A percentile compares a stretch with the other conserved stretches of the same genome.
These are phyloP conservation scores for Phocoena sinus DNA, from an alignment of 2,113 vertebrate genomes.

Conservation along the genomic window DNA sequence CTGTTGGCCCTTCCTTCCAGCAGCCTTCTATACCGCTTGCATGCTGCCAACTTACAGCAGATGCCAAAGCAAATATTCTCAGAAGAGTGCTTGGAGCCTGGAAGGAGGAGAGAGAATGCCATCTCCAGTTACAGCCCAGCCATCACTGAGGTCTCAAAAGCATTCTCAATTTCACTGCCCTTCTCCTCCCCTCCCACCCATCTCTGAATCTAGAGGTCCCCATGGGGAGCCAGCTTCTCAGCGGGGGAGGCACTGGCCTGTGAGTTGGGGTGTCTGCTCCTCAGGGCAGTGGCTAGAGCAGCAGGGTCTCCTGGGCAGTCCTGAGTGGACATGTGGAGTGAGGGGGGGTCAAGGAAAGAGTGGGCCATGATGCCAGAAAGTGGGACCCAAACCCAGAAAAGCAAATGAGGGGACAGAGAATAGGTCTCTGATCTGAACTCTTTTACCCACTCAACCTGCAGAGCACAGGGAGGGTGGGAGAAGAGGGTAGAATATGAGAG, in stretches of 20 bases:
- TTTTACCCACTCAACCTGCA: neutral
- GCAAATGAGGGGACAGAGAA: neutral
- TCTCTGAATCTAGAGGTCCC: neutral
- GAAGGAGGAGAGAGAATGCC: neutral
- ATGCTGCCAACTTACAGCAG: neutral
- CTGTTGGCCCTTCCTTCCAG: neutral
- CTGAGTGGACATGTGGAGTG: neutral
- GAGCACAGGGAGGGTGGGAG: neutral
- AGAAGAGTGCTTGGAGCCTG: neutral
- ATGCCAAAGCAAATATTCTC: neutral
- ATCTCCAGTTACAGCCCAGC: neutral
- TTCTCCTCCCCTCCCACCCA: too few relatives aligned
- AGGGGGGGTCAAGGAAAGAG: neutral
- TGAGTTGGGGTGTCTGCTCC: neutral
- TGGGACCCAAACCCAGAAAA: neutral
- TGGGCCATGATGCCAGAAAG: neutral
- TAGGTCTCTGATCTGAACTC: neutral
- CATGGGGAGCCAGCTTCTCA: neutral
- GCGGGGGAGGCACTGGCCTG: neutral
- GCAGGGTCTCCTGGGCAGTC: neutral
- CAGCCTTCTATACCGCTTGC: neutral
- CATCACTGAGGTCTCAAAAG: neutral
- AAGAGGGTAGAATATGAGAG: neutral
- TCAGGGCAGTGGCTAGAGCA: too few relatives aligned
- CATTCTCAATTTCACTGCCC: neutral